Conservation (phyloP, 1,140 invertebrate species). For the Thaumatotibia leucotreta region DNA sequence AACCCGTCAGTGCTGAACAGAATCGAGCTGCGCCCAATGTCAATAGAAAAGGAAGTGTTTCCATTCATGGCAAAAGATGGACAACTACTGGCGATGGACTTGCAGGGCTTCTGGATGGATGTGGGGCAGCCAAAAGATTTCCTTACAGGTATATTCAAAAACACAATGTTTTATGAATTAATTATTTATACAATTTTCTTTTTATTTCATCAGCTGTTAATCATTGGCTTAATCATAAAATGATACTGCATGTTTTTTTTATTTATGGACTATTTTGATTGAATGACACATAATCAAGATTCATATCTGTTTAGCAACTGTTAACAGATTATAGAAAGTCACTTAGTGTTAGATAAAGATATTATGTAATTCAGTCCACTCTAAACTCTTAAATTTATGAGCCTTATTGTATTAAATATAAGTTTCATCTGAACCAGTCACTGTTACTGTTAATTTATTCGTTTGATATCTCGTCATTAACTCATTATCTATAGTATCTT, state of each 20-base stretch:
- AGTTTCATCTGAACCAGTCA: no score
- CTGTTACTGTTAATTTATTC: neutral
- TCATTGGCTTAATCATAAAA: no score
- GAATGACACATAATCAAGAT: neutral
- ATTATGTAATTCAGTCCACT: no score
- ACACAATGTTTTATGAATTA: no score
- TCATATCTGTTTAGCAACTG: neutral
- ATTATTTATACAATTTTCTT: no score
- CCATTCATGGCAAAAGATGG: slow-evolving; percentile 93
- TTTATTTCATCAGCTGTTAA: no score
- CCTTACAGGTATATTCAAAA: slow-evolving; percentile 87
- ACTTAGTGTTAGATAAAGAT: no score
- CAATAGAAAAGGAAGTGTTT: slow-evolving; percentile 99
- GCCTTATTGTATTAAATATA: no score
- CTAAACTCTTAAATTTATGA: no score
- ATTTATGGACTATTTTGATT: no score
- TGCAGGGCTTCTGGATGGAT: slow-evolving; percentile 99
- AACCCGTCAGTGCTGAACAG: slow-evolving; percentile 93
- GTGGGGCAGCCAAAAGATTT: slow-evolving; percentile 99
- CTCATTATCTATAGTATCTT: neutral
- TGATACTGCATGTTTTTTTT: no score
- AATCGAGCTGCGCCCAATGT: slow-evolving; percentile 95
- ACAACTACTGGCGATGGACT: slow-evolving; percentile 95
- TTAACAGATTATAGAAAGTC: no score
- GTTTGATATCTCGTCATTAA: neutral